Percentiles rank a stretch among this genome's conserved stretches.
Evolutionary conservation across 2,797 vertebrate species (phyloP).

Genomic region (Tenualosa ilisha): DNA sequence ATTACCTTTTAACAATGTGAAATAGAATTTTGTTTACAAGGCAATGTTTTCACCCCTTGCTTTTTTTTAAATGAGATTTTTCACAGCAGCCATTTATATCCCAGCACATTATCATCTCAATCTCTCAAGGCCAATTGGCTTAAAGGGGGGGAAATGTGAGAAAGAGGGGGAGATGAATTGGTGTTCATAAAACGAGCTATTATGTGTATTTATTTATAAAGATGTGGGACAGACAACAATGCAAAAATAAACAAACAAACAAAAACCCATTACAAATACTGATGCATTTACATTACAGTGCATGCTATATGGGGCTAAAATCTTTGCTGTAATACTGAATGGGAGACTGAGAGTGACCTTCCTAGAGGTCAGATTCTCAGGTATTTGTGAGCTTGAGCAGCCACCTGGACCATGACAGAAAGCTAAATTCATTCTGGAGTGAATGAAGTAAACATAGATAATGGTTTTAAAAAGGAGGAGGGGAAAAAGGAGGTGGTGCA

Average conservation of each 20-base stretch:
- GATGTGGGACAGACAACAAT: slow-evolving; percentile 21
- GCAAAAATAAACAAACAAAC: neutral
- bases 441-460: slow-evolving; percentile 44
- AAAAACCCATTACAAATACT: slow-evolving; percentile 25
- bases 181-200: slow-evolving; percentile 67
- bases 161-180: slow-evolving; percentile 55
- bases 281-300: slow-evolving; percentile 49
- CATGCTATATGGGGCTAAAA: slow-evolving; percentile 53
- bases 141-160: slow-evolving; percentile 47
- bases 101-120: slow-evolving; percentile 74
- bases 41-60: slow-evolving; percentile 64
- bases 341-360: slow-evolving; percentile 38
- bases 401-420: slow-evolving; percentile 47
- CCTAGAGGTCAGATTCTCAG: slow-evolving; percentile 45
- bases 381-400: slow-evolving; percentile 53
- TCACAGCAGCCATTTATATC: slow-evolving; percentile 76
- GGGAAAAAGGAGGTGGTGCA: neutral
- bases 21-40: slow-evolving; percentile 84
- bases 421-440: slow-evolving; percentile 43
- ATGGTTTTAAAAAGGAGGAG: slow-evolving; percentile 13
- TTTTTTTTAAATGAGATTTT: slow-evolving; percentile 79
- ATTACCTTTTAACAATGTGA: slow-evolving; percentile 83
- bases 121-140: slow-evolving; percentile 75
- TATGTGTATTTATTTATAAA: slow-evolving; percentile 69
- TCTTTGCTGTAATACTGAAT: slow-evolving; percentile 41